phyloP scores from a whole-genome alignment of 1,140 invertebrate species.

The Coelopa frigida region DNA sequence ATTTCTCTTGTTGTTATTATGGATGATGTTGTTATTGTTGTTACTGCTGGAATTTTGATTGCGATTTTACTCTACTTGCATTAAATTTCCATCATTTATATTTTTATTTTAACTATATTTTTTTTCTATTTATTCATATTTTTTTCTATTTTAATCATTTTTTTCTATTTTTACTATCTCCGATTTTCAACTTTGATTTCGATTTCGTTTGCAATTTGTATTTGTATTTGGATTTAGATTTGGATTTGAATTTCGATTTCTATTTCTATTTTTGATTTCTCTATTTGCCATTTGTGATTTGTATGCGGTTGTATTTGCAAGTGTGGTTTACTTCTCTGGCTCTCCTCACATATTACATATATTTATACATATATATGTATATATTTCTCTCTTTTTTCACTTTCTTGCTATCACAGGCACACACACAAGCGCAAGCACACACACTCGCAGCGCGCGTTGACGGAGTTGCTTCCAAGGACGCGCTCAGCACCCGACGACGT shows the following conservation, averaged over 20 bases:
- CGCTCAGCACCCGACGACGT: conserved; percentile 44
- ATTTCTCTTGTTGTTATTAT: no score
- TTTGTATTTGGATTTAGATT: conserved; percentile 10
- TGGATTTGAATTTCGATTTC: conserved; percentile 4
- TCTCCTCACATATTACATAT: no score
- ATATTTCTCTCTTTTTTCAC: conserved; percentile 8
- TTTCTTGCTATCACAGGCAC: no score
- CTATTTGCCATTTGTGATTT: no score
- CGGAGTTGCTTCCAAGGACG: conserved; percentile 15
- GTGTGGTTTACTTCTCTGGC: conserved; percentile 6
- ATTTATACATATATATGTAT: no score
- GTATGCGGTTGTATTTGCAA: no score
- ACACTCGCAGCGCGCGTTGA: conserved; percentile 17
- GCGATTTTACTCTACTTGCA: no score
- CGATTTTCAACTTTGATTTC: neutral
- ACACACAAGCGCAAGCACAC: no score
- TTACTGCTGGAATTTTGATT: no score
- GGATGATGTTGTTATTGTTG: no score
- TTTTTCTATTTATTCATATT: neutral
- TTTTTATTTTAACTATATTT: neutral
- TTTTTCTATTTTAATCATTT: neutral
- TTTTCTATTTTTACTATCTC: conserved; percentile 1
- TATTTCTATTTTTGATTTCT: neutral
- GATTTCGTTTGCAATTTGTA: conserved; percentile 7
- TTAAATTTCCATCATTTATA: neutral